These are phyloP conservation scores for Australoheros facetus DNA, from an alignment of 2,797 vertebrate species.

Conservation along the genomic window DNA sequence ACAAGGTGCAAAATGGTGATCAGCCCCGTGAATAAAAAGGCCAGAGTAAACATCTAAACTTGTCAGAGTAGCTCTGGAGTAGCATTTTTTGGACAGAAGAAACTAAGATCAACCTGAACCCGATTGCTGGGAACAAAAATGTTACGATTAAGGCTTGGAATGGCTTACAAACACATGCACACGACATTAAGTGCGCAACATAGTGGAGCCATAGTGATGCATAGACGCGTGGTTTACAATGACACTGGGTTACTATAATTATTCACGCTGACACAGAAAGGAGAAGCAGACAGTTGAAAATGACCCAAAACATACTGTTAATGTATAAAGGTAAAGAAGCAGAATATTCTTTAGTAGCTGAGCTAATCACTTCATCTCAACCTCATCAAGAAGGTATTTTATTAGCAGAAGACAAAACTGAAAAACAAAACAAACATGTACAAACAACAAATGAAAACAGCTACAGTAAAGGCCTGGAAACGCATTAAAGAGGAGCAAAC, in stretches of 20 bases:
- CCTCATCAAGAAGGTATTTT: neutral
- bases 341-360: neutral
- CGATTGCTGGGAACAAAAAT: neutral
- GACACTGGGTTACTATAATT: neutral
- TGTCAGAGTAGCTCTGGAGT: no score
- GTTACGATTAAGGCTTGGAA: neutral
- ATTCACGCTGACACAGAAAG: neutral
- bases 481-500: neutral
- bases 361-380: neutral
- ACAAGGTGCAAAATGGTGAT: neutral
- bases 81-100: neutral
- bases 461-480: neutral
- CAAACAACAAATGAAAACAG: neutral
- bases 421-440: neutral
- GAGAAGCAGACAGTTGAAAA: neutral
- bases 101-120: neutral
- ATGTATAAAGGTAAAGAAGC: neutral
- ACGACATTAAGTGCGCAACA: neutral
- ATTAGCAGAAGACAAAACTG: neutral
- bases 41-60: neutral
- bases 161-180: neutral
- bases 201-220: neutral
- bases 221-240: neutral
- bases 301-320: neutral
- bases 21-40: neutral